A percentile compares a stretch with the other conserved stretches of the same genome.
Conservation (phyloP, 2,888 invertebrate species). For the Lottia gigantea region DNA sequence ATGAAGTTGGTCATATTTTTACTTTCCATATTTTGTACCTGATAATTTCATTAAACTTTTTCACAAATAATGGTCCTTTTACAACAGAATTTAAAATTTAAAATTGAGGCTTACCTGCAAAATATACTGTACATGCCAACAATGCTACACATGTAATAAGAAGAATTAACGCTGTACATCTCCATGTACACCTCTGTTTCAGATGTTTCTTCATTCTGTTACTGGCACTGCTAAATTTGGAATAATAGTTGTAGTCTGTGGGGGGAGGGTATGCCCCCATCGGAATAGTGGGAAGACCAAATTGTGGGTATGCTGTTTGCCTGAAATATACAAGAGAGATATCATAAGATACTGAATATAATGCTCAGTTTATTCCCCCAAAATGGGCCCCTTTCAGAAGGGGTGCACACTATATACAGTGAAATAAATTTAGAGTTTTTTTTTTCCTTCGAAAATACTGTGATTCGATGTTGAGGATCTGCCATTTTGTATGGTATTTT, state of each 20-base stretch:
- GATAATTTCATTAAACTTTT: no score
- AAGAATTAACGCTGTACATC: constrained; percentile 92
- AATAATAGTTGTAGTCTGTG: constrained; percentile 60
- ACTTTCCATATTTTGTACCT: no score
- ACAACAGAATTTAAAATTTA: neutral
- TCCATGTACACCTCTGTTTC: constrained; percentile 84
- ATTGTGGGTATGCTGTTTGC: constrained; percentile 37
- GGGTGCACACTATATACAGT: no score
- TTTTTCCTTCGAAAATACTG: no score
- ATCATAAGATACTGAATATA: constrained; percentile 6
- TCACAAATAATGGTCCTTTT: no score
- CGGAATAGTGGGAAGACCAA: constrained; percentile 36
- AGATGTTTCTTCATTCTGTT: constrained; percentile 64
- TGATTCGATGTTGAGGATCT: no score
- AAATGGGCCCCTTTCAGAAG: no score
- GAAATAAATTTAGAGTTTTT: no score
- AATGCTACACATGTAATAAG: constrained; percentile 90
- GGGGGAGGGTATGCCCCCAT: constrained; percentile 41
- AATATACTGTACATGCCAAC: constrained; percentile 93
- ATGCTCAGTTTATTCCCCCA: no score
- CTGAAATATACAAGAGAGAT: neutral
- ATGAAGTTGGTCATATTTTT: no score
- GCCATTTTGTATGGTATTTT: no score
- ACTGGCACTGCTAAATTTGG: constrained; percentile 59
- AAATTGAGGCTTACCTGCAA: constrained; percentile 81